Conservation (phyloP, 2,113 vertebrate genomes). For the Poeciliopsis prolifica region DNA sequence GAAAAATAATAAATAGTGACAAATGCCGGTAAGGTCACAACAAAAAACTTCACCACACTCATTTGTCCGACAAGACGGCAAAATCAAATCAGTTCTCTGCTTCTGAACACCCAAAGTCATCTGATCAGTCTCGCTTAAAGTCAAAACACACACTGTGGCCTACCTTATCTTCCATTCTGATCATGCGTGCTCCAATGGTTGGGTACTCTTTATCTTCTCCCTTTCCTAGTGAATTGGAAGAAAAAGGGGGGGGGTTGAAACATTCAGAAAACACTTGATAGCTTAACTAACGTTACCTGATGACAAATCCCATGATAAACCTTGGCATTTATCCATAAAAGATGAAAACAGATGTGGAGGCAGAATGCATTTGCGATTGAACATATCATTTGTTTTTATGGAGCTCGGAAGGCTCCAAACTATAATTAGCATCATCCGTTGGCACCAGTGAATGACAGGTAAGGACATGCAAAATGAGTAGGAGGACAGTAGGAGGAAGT, state of each 20-base stretch:
- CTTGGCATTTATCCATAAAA: not conserved
- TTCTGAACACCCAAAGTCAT: slow-evolving; percentile 6
- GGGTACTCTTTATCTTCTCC: slow-evolving; percentile 87
- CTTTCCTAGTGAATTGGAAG: slow-evolving; percentile 78
- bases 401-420: not conserved
- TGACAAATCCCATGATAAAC: not conserved
- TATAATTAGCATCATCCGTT: not conserved
- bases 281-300: not conserved
- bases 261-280: not conserved
- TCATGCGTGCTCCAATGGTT: slow-evolving; percentile 88
- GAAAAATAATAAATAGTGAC: not conserved
- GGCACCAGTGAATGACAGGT: not conserved
- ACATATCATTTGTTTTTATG: not conserved
- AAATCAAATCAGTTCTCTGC: slow-evolving; percentile 7
- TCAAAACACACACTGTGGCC: slow-evolving; percentile 42
- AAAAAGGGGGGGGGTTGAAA: not conserved
- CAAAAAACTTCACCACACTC: slow-evolving; percentile 27
- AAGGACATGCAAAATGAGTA: not conserved
- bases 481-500: not conserved
- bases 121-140: slow-evolving; percentile 30
- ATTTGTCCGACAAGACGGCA: slow-evolving; percentile 33
- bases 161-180: slow-evolving; percentile 92
- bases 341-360: not conserved
- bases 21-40: slow-evolving; percentile 20
- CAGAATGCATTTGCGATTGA: not conserved